Evolutionary conservation across 2,888 invertebrate species (phyloP).

Genomic region (Rhaphigaster nebulosa): DNA sequence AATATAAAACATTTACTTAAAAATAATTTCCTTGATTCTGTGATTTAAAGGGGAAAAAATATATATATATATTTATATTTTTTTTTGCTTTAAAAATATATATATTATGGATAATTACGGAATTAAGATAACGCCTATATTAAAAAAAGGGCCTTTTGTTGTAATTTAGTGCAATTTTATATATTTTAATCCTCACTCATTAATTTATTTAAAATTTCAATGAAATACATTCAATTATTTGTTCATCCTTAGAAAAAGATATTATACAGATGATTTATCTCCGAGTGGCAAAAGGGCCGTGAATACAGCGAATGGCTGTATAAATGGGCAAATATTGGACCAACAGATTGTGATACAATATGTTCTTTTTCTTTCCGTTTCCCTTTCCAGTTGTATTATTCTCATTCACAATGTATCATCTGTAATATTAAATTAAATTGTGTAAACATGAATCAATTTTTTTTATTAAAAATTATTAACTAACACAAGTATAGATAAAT

Average conservation of each 20-base stretch:
- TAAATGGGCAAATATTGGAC: constrained; percentile 2
- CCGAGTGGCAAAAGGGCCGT: neutral
- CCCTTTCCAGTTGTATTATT: neutral
- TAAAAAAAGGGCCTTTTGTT: too few species aligned
- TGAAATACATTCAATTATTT: neutral
- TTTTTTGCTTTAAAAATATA: too few species aligned
- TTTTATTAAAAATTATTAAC: too few species aligned
- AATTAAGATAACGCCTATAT: too few species aligned
- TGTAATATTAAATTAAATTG: neutral
- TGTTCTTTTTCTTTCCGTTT: neutral
- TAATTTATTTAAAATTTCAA: neutral
- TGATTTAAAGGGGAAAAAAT: too few species aligned
- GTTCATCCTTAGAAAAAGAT: neutral
- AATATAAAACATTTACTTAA: too few species aligned
- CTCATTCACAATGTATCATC: neutral
- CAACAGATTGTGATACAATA: neutral
- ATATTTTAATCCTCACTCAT: neutral
- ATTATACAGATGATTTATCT: neutral
- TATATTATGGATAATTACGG: too few species aligned
- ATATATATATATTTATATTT: too few species aligned
- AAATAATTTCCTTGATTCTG: too few species aligned
- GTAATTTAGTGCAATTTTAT: too few species aligned
- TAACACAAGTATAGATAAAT: too few species aligned
- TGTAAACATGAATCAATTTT: neutral
- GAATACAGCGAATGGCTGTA: neutral